A percentile compares a stretch with the other conserved stretches of the same genome.
Conservation (phyloP, 2,888 invertebrate genomes). For the Gymnosoma rotundatum region DNA sequence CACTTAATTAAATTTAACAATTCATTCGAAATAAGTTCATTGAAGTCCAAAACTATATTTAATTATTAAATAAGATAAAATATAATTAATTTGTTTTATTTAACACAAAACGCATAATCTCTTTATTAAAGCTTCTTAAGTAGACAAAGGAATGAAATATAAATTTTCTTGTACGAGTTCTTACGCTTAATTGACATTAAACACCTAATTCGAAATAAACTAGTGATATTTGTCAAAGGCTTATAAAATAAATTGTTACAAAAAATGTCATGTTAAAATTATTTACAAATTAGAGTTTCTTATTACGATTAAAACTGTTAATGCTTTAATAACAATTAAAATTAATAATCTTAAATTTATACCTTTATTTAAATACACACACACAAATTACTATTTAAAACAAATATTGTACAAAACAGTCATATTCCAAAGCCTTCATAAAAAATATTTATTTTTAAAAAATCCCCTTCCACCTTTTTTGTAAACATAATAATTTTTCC, state of each 20-base stretch:
- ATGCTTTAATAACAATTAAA: slow-evolving; percentile 37
- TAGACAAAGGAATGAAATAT: not conserved
- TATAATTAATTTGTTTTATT: no score
- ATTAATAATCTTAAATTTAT: not conserved
- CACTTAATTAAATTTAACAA: no score
- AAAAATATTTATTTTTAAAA: not conserved
- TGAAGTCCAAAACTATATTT: no score
- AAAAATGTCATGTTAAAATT: not conserved
- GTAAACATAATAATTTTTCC: slow-evolving; percentile 76
- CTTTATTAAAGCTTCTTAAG: not conserved
- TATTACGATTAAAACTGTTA: no score
- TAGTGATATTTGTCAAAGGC: not conserved
- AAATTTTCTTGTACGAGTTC: not conserved
- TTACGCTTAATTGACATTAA: not conserved
- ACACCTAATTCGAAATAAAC: not conserved
- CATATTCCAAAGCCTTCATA: slow-evolving; percentile 1
- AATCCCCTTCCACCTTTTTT: slow-evolving; percentile 59
- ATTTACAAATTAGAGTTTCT: no score
- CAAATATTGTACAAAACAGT: slow-evolving; percentile 1
- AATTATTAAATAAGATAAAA: no score
- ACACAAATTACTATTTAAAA: no score
- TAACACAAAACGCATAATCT: not conserved
- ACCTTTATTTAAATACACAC: not conserved
- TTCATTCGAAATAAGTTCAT: no score
- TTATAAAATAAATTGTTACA: not conserved